phyloP scores from a whole-genome alignment of 2,888 invertebrate species.

The Orthosia cruda region DNA sequence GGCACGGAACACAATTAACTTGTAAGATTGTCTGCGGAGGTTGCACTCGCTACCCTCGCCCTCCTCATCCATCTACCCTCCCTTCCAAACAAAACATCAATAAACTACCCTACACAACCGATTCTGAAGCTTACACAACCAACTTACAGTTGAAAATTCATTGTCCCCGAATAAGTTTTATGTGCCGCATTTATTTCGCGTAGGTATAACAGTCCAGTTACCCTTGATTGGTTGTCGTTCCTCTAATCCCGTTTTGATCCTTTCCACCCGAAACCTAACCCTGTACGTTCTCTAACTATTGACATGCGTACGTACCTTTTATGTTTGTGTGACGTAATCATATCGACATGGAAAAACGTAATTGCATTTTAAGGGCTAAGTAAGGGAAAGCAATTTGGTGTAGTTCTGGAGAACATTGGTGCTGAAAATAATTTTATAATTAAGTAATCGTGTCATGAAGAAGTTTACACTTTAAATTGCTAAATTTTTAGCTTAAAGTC shows the following conservation, averaged over 20 bases:
- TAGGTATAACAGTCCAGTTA: conserved; percentile 92
- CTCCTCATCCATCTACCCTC: conserved; percentile 89
- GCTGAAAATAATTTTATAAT: not conserved
- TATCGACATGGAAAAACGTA: conserved; percentile 63
- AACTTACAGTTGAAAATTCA: conserved; percentile 72
- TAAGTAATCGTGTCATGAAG: too few species aligned
- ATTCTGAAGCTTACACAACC: conserved; percentile 72
- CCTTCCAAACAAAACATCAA: conserved; percentile 92
- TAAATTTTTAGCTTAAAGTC: not conserved
- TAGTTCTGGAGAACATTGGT: not conserved
- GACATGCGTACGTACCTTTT: conserved; percentile 89
- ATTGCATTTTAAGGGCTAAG: conserved; percentile 55
- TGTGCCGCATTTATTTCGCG: conserved; percentile 91
- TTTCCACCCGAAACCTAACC: conserved; percentile 92
- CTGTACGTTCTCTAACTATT: conserved; percentile 91
- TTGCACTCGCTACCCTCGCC: conserved; percentile 88
- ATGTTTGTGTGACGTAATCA: conserved; percentile 78
- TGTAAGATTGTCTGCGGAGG: conserved; percentile 92
- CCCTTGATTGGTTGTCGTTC: conserved; percentile 94
- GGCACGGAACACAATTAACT: conserved; percentile 92
- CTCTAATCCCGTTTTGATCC: conserved; percentile 94
- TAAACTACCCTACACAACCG: conserved; percentile 80
- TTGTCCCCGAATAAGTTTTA: conserved; percentile 84
- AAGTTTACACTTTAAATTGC: too few species aligned
- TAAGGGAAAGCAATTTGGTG: not conserved